These are phyloP conservation scores for Pipistrellus pipistrellus DNA, from an alignment of 2,797 vertebrate genomes.

Conservation along the genomic window DNA sequence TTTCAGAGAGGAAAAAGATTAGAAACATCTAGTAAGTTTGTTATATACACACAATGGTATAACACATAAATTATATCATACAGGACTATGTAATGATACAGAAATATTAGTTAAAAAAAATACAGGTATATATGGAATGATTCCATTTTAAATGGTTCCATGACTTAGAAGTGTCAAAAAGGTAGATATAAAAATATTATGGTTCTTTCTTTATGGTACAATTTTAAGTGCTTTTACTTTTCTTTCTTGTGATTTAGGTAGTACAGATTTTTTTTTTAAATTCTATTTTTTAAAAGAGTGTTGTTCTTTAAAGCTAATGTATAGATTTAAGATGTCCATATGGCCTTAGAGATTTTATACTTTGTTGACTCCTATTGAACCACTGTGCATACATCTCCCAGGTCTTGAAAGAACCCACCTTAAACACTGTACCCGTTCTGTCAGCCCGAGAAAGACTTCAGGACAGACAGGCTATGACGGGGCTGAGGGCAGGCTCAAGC, in stretches of 20 bases:
- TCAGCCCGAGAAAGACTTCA: background rate
- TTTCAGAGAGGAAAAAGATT: slow-evolving; percentile 14
- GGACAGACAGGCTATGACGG: no score
- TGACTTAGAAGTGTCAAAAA: slow-evolving; percentile 20
- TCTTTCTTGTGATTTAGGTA: slow-evolving; percentile 38
- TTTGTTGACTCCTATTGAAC: background rate
- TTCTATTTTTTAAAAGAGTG: background rate
- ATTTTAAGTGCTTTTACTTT: slow-evolving; percentile 35
- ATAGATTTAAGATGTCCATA: background rate
- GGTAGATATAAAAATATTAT: background rate
- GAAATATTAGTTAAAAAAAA: slow-evolving; percentile 29
- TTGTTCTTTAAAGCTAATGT: background rate
- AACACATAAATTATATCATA: background rate
- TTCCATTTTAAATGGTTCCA: background rate
- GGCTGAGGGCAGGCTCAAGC: no score
- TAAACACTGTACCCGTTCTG: background rate
- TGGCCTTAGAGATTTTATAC: background rate
- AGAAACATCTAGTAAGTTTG: background rate
- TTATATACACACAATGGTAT: background rate
- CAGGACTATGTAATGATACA: background rate
- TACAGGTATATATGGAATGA: background rate
- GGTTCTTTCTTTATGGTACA: background rate
- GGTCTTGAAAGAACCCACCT: background rate
- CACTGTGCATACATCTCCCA: background rate
- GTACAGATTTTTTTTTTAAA: background rate